These are phyloP conservation scores for Fregetta grallaria DNA, from an alignment of 2,113 vertebrate species.

Conservation along the genomic window DNA sequence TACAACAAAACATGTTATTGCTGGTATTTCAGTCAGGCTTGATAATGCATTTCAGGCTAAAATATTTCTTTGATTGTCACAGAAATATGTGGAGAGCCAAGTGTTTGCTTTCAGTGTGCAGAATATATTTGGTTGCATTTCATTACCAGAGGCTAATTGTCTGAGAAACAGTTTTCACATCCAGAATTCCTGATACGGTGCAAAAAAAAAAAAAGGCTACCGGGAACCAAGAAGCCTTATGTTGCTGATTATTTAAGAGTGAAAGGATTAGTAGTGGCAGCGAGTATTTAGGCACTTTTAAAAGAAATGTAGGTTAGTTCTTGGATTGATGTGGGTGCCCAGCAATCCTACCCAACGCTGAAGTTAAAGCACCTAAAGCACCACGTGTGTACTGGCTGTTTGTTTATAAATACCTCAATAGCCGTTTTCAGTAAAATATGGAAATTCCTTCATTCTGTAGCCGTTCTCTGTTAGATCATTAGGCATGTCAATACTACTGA, in stretches of 20 bases:
- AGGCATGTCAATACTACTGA: conserved; percentile 70
- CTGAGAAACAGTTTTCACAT: conserved; percentile 61
- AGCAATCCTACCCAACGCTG: neutral
- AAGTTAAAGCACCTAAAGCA: conserved; percentile 30
- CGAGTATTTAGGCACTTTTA: conserved; percentile 26
- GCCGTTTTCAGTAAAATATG: conserved; percentile 57
- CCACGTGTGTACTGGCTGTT: neutral
- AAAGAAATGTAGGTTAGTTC: conserved; percentile 29
- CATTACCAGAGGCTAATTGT: conserved; percentile 73
- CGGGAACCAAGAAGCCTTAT: neutral
- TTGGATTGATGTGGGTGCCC: conserved; percentile 2
- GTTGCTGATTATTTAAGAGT: conserved; percentile 60
- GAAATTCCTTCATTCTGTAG: conserved; percentile 67
- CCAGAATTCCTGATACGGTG: conserved; percentile 40
- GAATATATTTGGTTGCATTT: conserved; percentile 64
- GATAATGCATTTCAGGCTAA: conserved; percentile 78
- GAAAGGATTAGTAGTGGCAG: conserved; percentile 47
- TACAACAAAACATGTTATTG: conserved; percentile 76
- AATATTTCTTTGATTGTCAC: conserved; percentile 79
- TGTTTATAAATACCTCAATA: conserved; percentile 55
- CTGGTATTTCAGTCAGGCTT: conserved; percentile 72
- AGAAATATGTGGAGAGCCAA: conserved; percentile 67
- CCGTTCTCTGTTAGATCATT: conserved; percentile 72
- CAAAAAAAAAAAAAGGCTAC: neutral
- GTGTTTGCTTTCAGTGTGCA: conserved; percentile 62